Evolutionary conservation across 1,140 invertebrate species (phyloP), one percentile per base, ranked within the genome.

Genomic region (Hormaphis cornu): DNA sequence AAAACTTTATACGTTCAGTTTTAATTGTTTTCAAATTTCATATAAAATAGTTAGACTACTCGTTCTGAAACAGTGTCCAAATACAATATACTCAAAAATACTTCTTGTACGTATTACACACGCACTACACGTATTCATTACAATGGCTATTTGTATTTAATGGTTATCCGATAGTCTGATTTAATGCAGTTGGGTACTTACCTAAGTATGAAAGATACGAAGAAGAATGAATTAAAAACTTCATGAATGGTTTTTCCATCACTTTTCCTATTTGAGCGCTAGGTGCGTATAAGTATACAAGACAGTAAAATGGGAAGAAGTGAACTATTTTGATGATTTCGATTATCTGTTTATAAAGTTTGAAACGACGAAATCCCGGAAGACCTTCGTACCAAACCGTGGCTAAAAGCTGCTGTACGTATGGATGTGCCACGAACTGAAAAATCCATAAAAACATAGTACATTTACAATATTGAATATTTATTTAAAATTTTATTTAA

Each of bases 331-430:
- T 83, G 4, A 83, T 76, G 12, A 92, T 85, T 50, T 91, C 87
- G 1, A 83, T 71, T 2, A 83, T 79, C 9, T 83, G 83, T 81
- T 90, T 93, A 20, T 35, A 33, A 22, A 66, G 42, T 24, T 14
- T 26, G 16, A 50, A 18, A 46, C 91, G 82, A 24, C 90, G 83
- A 78, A 94, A 94, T 10, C 91, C 90, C 3, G 91, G 91, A 14
- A 94, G 83, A 0, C 89, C 92, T 75, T 95, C 89, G 76, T 95
- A 95, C 93, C 93, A 96, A 72, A 96, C 88, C 6, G 90, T 84
- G 0, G 90, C 89, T 54, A 96, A 78, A n/a, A 95, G 80, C 78
- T 95, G 92, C 77, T 96, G 93, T 73, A 94, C 89, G 76, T 91
- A 93, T 14, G 93, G 88, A 80, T 95, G 92, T n/a, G 91, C 86